Conservation (phyloP, 2,113 vertebrate genomes). For the Microtus ochrogaster region DNA sequence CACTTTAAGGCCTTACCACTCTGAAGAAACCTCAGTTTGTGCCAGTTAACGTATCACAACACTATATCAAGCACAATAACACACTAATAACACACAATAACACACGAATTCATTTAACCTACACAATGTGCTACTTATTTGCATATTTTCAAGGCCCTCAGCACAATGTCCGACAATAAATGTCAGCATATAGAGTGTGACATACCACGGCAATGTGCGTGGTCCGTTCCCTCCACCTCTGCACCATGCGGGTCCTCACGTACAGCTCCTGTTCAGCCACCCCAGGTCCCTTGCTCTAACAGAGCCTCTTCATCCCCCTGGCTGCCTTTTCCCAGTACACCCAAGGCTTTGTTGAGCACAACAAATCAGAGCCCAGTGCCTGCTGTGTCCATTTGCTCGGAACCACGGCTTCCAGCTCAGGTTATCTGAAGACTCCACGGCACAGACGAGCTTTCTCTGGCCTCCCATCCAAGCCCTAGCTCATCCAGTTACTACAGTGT, state of each 20-base stretch:
- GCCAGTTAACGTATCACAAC: not conserved
- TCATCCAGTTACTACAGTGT: accelerated
- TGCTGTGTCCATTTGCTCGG: not conserved
- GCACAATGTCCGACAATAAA: too few species aligned
- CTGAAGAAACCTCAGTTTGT: not conserved
- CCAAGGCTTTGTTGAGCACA: not conserved
- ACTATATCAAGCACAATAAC: not conserved
- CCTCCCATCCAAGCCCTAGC: not conserved
- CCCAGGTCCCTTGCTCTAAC: accelerated
- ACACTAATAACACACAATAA: too few species aligned
- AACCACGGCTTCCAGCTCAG: not conserved
- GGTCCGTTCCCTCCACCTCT: not conserved
- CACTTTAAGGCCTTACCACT: not conserved
- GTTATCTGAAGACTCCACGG: not conserved
- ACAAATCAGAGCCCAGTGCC: not conserved
- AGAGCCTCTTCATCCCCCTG: not conserved
- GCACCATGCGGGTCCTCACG: accelerated
- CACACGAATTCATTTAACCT: not conserved
- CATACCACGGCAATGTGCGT: accelerated
- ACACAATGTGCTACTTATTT: not conserved
- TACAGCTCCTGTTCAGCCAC: not conserved
- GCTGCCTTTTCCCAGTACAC: not conserved
- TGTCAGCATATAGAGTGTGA: not conserved
- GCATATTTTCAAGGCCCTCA: not conserved
- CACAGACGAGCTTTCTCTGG: not conserved